Evolutionary conservation across 2,113 vertebrate genomes (phyloP), one percentile per base, ranked within the genome.

Genomic region (Rousettus leschenaultii): DNA sequence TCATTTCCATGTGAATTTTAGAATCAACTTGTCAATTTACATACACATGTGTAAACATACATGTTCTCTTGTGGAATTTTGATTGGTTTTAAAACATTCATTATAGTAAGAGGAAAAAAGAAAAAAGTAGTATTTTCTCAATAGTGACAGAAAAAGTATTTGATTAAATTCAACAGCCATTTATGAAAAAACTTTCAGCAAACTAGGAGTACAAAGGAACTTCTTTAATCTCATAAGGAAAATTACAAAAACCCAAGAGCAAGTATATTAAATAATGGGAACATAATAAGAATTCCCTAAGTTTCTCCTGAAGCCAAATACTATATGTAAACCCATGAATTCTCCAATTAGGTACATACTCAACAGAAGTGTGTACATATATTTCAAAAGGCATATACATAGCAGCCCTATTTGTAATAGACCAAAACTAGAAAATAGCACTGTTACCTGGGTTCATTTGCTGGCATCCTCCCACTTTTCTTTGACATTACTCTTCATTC

Each of bases 1-100:
- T 55, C 33, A 89, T 92, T 86, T 93, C n/a, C 68, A 51, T 30
- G 35, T 93, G 79, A 84, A 93, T 79, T 93, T 96, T 79, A 73
- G 48, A 85, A 45, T 85, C 22, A 84, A 5, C 48, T 74, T 55
- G n/a, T 74, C 63, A 71, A 7, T 83, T 78, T 74, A 87, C 24
- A 40, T 15, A 57, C 9, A 78, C 21, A 55, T 38, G 15, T 43
- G 43, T 18, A 65, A 24, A 33, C 28, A 40, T 38, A 89, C 7
- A 66, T 13, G 51, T 65, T 26, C 33, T 33, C 51, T 16, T 11
- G 5, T 73, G 33, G 40, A 35, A 63, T 68, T 89, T 66, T 86
- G 26, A 40, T 38, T 73, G 30, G 33, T 38, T 65, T 79, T 96
- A 43, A 59, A 55, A 40, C 77, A 22, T 48, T 79, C 77, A 22